Evolutionary conservation across 2,113 vertebrate species (phyloP), one percentile per base, ranked within the genome.

Genomic region (Cacatua alba): DNA sequence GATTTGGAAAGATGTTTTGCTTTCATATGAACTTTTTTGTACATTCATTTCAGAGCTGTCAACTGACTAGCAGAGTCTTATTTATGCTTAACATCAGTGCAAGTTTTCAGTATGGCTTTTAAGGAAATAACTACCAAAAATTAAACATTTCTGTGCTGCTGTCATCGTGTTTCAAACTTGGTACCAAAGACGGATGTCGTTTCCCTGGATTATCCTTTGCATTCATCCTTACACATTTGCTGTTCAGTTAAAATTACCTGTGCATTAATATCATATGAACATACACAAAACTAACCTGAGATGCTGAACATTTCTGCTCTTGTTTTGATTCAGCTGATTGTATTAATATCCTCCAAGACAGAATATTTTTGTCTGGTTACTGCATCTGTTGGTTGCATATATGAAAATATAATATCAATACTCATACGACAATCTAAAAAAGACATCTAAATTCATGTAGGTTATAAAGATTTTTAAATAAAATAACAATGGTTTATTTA

Each of bases 391-490:
- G 28, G 20, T 63, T 70, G 29, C 26, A n/a, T 46, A 11, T 63
- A 25, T 33, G 26, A 68, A 76, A 28, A 29, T n/a, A 21, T 15
- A 25, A 72, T 68, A 29, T 41, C 77, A 48, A 28, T 82, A 63
- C 18, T 55, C 65, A 20, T 7, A 41, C 19, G 8, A 23, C 63
- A 37, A 31, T 67, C 94, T 57, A 51, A 23, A 57, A 29, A 92
- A 74, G 33, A 31, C 10, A 60, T 74, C 46, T 89, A 80, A 35
- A 84, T 82, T 94, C 19, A 51, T 77, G 89, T 96, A 59, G 17
- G 29, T 92, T 72, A 91, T 33, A 93, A 94, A 91, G 70, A 29
- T 92, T 96, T 95, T 51, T 49, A 82, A 86, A 51, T 70, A 51
- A 92, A 95, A 82, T n/a, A 70, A 80, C 79, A 17, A 80, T 71